These are phyloP conservation scores for Alcis repandata DNA, from an alignment of 2,888 invertebrate genomes.

Conservation along the genomic window DNA sequence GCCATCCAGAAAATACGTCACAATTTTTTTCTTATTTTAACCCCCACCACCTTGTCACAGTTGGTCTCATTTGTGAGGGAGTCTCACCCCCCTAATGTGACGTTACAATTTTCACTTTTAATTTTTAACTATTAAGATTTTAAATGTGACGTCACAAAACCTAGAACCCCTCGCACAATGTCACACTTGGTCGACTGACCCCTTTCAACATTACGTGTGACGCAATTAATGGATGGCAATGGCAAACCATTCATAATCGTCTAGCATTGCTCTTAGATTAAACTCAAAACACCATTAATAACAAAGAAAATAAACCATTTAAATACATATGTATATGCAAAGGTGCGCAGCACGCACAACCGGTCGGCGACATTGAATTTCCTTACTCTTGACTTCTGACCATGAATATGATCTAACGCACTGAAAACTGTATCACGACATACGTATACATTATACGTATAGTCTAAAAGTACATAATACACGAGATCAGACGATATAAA, in stretches of 20 bases:
- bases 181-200: too few species aligned
- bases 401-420: slow-evolving; percentile 41
- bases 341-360: neutral
- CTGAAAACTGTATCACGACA: slow-evolving; percentile 25
- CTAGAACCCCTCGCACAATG: too few species aligned
- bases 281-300: neutral
- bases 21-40: too few species aligned
- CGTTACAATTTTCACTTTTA: too few species aligned
- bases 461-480: slow-evolving; percentile 2
- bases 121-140: too few species aligned
- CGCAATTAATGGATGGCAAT: too few species aligned
- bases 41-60: too few species aligned
- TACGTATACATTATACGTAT: slow-evolving; percentile 8
- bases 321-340: neutral
- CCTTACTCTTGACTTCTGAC: slow-evolving; percentile 29
- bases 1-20: too few species aligned
- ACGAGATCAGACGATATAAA: slow-evolving; percentile 25
- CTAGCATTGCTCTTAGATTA: neutral
- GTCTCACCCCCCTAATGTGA: too few species aligned
- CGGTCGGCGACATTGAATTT: slow-evolving; percentile 35
- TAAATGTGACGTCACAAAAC: too few species aligned
- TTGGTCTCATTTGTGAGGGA: too few species aligned
- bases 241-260: neutral
- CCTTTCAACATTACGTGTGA: too few species aligned
- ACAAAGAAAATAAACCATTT: slow-evolving; percentile 8